Evolutionary conservation across 2,797 vertebrate genomes (phyloP).

Genomic region (Mus minutoides): DNA sequence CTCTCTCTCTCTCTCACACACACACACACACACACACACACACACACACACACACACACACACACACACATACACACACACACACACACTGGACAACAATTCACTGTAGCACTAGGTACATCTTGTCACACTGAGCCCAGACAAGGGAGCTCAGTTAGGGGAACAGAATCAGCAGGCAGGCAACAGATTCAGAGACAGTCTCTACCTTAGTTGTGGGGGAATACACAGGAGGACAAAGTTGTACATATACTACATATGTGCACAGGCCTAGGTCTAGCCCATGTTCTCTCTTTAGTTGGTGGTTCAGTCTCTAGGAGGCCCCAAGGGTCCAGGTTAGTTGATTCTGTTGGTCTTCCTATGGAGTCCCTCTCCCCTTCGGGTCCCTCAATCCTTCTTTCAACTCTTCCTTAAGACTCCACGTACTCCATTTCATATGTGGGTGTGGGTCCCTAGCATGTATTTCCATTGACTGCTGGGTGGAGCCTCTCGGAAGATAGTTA

Average conservation of each 20-base stretch:
- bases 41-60: too few species aligned
- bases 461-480: neutral
- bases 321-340: neutral
- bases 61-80: too few species aligned
- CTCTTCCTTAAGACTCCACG: neutral
- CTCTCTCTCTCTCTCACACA: too few species aligned
- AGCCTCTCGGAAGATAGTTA: neutral
- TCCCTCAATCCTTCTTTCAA: neutral
- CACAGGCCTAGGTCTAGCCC: neutral
- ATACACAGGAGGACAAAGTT: neutral
- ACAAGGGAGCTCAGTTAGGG: neutral
- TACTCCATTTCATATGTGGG: neutral
- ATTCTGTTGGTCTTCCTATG: neutral
- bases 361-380: neutral
- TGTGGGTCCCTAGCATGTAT: neutral
- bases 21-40: too few species aligned
- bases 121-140: neutral
- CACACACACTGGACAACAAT: neutral
- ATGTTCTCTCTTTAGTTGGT: neutral
- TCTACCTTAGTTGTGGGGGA: neutral
- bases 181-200: neutral
- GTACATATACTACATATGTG: neutral
- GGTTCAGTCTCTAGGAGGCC: neutral
- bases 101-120: neutral
- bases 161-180: neutral